phyloP scores from a whole-genome alignment of 2,888 invertebrate species.

The Erebia ligea region DNA sequence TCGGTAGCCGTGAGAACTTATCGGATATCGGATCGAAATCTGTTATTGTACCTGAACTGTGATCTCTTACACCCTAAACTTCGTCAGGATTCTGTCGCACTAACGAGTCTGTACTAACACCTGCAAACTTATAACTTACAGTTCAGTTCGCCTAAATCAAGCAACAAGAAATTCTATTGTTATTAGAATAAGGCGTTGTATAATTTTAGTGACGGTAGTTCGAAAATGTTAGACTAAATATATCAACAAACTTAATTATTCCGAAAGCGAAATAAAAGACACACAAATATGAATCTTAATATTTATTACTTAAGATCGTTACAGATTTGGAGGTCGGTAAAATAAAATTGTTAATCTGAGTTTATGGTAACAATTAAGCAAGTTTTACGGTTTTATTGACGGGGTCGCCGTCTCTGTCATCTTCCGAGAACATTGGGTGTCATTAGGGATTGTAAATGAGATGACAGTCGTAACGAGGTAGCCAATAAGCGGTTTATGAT shows the following conservation, averaged over 20 bases:
- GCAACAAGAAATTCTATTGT: slow-evolving; percentile 29
- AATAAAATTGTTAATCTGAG: slow-evolving; percentile 44
- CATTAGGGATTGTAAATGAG: slow-evolving; percentile 77
- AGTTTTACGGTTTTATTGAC: slow-evolving; percentile 75
- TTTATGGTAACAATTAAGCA: slow-evolving; percentile 73
- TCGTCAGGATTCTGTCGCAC: slow-evolving; percentile 52
- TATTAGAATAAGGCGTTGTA: slow-evolving; percentile 16
- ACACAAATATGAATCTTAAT: slow-evolving; percentile 31
- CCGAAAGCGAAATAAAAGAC: not conserved
- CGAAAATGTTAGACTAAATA: slow-evolving; percentile 29
- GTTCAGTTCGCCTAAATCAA: slow-evolving; percentile 2
- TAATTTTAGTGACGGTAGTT: not conserved
- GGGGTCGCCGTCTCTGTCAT: slow-evolving; percentile 63
- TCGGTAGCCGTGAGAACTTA: slow-evolving; percentile 44
- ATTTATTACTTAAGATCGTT: not conserved
- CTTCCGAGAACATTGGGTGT: slow-evolving; percentile 74
- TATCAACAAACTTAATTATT: slow-evolving; percentile 25
- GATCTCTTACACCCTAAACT: slow-evolving; percentile 48
- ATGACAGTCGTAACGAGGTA: slow-evolving; percentile 74
- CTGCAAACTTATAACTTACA: slow-evolving; percentile 23
- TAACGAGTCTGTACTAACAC: slow-evolving; percentile 57
- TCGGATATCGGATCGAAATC: slow-evolving; percentile 58
- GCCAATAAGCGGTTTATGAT: slow-evolving; percentile 66
- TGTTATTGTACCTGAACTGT: slow-evolving; percentile 43
- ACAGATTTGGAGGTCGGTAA: not conserved